Percentiles rank a stretch among this genome's conserved stretches.
Conservation (phyloP, 2,888 invertebrate genomes). For the Cheilosia soror region DNA sequence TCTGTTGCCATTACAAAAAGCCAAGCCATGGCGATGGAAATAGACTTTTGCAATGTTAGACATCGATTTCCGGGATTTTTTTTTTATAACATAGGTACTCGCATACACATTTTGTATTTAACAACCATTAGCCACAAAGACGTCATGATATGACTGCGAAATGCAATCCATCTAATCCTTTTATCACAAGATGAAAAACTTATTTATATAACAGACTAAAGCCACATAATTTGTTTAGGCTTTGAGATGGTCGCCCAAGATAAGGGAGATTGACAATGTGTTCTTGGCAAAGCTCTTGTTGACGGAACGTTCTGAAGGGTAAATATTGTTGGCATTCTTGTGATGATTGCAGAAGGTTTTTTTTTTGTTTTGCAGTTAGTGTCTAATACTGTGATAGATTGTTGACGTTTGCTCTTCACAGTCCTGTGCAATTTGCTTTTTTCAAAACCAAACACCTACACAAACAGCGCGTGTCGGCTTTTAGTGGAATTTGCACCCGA, state of each 20-base stretch:
- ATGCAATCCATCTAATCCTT: constrained; percentile 41
- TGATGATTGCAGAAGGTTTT: constrained; percentile 42
- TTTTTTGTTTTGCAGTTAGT: constrained; percentile 17
- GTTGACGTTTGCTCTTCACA: constrained; percentile 19
- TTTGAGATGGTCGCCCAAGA: constrained; percentile 22
- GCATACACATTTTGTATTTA: not conserved
- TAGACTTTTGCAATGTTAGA: constrained; percentile 46
- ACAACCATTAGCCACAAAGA: not conserved
- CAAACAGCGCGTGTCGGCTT: constrained; percentile 5
- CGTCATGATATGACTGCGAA: not conserved
- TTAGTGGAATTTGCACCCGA: not conserved
- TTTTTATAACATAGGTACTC: not conserved
- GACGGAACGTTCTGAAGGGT: constrained; percentile 37
- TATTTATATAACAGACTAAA: constrained; percentile 20
- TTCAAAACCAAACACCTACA: not conserved
- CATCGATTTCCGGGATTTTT: constrained; percentile 55
- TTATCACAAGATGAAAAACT: constrained; percentile 43
- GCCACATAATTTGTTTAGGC: constrained; percentile 23
- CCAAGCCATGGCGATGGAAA: constrained; percentile 4
- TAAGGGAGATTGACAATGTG: constrained; percentile 43
- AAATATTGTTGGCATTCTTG: constrained; percentile 47
- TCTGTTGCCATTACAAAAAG: not conserved
- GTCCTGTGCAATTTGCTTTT: not conserved
- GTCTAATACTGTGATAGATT: constrained; percentile 28
- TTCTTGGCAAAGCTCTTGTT: constrained; percentile 40